These are phyloP conservation scores for Panopea generosa DNA, from an alignment of 2,888 invertebrate species.

Conservation along the genomic window DNA sequence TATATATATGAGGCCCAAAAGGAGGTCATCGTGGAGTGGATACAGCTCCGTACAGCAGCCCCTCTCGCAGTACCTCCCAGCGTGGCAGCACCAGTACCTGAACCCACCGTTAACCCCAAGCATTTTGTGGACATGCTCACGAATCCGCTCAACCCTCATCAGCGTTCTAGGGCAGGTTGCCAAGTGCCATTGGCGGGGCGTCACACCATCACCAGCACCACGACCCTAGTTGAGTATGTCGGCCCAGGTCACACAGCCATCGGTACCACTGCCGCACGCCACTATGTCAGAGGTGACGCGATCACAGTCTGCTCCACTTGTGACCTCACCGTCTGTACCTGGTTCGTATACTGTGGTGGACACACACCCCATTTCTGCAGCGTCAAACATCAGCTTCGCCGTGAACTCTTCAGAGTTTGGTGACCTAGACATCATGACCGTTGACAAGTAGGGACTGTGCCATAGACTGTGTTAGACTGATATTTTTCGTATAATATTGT, in stretches of 20 bases:
- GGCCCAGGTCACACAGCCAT: conserved; percentile 7
- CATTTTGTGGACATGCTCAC: conserved; percentile 19
- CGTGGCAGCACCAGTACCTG: conserved; percentile 15
- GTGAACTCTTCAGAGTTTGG: conserved; percentile 12
- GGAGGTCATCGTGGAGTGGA: no score
- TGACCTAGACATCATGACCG: conserved; percentile 11
- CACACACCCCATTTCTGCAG: conserved; percentile 9
- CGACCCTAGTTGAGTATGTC: conserved; percentile 7
- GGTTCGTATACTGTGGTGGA: conserved; percentile 20
- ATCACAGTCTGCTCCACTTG: conserved; percentile 8
- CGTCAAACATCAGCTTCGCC: conserved; percentile 10
- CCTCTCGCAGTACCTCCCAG: conserved; percentile 10
- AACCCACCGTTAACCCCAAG: no score
- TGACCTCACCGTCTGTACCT: conserved; percentile 22
- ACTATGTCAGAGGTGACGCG: conserved; percentile 12
- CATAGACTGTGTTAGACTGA: conserved; percentile 14
- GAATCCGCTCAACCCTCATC: conserved; percentile 14
- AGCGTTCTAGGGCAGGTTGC: conserved; percentile 6
- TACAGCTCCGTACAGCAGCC: conserved; percentile 21
- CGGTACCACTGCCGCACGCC: conserved; percentile 25
- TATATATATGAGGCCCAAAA: no score
- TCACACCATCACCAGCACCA: no score
- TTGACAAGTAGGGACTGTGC: conserved; percentile 13
- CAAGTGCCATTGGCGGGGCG: conserved; percentile 5
- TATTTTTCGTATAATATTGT: no score